A percentile compares a stretch with the other conserved stretches of the same genome.
Conservation (phyloP, 2,797 vertebrate species). For the Cheirogaleus major region DNA sequence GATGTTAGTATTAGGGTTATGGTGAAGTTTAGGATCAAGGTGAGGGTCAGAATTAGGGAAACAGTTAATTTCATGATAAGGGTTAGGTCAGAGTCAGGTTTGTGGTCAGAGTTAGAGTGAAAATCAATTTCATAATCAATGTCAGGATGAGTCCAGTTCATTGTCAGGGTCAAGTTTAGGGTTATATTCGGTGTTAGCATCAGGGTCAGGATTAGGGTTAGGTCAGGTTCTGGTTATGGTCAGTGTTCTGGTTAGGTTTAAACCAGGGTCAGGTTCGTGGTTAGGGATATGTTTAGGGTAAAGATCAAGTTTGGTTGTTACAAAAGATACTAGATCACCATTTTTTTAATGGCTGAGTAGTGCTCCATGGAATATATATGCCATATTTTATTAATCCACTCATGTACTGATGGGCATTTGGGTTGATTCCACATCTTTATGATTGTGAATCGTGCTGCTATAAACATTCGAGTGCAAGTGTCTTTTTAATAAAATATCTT, state of each 20-base stretch:
- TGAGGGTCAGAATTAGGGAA: neutral
- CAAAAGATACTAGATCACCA: too few relatives aligned
- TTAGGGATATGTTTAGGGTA: neutral
- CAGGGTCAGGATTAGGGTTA: neutral
- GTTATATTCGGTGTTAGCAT: neutral
- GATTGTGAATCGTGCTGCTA: too few relatives aligned
- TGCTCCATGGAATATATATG: too few relatives aligned
- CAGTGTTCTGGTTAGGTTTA: neutral
- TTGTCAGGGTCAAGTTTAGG: neutral
- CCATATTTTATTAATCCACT: too few relatives aligned
- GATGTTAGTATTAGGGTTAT: neutral
- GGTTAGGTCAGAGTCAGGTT: neutral
- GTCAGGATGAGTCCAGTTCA: neutral
- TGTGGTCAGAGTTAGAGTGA: neutral
- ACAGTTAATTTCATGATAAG: conserved; percentile 31
- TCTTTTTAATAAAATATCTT: too few relatives aligned
- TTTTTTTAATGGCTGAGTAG: too few relatives aligned
- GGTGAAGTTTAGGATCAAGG: neutral
- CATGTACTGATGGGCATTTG: too few relatives aligned
- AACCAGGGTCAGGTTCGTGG: neutral
- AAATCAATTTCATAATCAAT: conserved; percentile 5
- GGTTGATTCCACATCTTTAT: too few relatives aligned
- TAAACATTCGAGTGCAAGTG: too few relatives aligned
- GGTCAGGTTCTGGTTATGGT: neutral
- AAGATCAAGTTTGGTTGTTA: neutral